Conservation (phyloP, 2,888 invertebrate species). For the Nephrotoma appendiculata region DNA sequence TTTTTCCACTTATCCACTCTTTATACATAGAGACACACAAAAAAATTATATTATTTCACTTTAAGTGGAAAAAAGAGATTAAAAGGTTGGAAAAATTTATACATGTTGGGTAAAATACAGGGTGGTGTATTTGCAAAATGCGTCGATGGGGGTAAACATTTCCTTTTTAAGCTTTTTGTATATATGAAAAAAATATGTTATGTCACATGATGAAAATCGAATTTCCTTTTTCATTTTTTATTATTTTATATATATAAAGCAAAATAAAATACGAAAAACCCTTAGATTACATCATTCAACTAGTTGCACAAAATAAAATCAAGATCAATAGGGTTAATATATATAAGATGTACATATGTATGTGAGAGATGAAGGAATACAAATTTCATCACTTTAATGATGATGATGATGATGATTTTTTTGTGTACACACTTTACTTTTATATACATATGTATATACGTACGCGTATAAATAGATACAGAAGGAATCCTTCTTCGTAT, state of each 20-base stretch:
- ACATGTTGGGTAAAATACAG: neutral
- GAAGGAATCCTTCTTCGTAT: neutral
- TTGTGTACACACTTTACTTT: neutral
- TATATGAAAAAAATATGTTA: neutral
- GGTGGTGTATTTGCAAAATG: neutral
- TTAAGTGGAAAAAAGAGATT: conserved; percentile 1
- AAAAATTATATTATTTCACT: neutral
- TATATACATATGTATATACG: neutral
- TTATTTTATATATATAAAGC: neutral
- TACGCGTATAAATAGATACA: neutral
- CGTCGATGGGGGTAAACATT: neutral
- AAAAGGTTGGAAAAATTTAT: neutral
- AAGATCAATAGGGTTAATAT: neutral
- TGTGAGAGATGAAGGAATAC: neutral
- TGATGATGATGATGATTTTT: neutral
- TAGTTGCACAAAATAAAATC: neutral
- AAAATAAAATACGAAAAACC: neutral
- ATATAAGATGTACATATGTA: neutral
- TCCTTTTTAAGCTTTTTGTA: neutral
- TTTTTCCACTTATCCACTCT: neutral
- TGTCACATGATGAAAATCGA: neutral
- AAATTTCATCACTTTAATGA: neutral
- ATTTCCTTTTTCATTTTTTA: conserved; percentile 1
- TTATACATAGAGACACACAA: neutral
- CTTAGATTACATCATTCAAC: neutral